phyloP scores from a whole-genome alignment of 53 echinoderm and acorn worm genomes.

The Glandiceps talaboti region DNA sequence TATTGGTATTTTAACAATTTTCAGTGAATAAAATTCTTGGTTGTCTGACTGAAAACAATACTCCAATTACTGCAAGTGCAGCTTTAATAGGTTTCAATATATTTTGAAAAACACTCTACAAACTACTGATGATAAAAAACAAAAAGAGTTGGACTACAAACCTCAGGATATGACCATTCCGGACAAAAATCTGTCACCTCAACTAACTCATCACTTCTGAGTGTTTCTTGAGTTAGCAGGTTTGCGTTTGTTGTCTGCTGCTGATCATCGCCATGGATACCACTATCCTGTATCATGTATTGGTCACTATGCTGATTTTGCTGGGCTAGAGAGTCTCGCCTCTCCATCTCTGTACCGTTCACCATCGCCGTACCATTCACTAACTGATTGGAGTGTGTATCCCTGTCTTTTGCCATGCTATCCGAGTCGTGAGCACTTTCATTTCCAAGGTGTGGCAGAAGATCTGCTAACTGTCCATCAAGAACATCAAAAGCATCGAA shows the following conservation, averaged over 20 bases:
- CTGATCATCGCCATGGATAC: background rate
- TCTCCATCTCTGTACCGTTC: no score
- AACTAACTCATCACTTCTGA: conserved; percentile 4
- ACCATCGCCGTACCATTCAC: background rate
- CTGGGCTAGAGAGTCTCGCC: conserved; percentile 6
- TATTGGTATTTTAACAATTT: no score
- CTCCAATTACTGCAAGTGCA: no score
- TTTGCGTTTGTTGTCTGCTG: background rate
- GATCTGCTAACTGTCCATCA: conserved; percentile 55
- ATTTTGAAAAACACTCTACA: no score
- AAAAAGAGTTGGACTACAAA: no score
- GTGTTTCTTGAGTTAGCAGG: background rate
- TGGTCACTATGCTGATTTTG: background rate
- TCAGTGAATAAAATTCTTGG: no score
- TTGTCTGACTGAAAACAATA: no score
- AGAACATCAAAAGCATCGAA: conserved; percentile 84
- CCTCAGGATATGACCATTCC: conserved; percentile 99
- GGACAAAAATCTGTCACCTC: conserved; percentile 94
- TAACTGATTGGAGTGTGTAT: conserved; percentile 8
- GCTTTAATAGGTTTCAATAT: no score
- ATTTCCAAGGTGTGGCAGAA: conserved; percentile 14
- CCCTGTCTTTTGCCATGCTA: conserved; percentile 2
- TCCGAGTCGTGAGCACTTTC: background rate
- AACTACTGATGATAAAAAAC: no score
- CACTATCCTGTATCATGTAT: background rate